Conservation (phyloP, 2,113 vertebrate genomes). For the Danio rerio region DNA sequence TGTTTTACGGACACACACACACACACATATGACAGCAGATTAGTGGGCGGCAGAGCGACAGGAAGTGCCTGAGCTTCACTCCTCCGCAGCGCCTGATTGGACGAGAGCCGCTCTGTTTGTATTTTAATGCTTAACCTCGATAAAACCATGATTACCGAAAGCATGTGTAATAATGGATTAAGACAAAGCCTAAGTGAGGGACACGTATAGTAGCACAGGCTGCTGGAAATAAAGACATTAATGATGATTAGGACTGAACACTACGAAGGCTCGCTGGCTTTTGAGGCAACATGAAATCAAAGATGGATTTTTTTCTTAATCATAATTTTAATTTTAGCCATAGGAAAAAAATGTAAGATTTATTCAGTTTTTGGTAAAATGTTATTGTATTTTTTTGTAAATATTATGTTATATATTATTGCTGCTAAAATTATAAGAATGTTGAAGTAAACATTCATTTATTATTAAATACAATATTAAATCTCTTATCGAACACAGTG, state of each 20-base stretch:
- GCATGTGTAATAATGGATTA: slow-evolving; percentile 45
- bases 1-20: slow-evolving; percentile 25
- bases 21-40: slow-evolving; percentile 37
- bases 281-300: not conserved
- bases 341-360: too few species aligned
- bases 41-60: slow-evolving; percentile 11
- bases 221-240: slow-evolving; percentile 11
- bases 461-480: too few species aligned
- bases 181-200: not conserved
- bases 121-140: slow-evolving; percentile 45
- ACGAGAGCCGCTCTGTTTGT: slow-evolving; percentile 41
- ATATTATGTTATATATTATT: too few species aligned
- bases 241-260: not conserved
- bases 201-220: not conserved
- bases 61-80: slow-evolving; percentile 37
- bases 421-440: too few species aligned
- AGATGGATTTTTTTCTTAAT: not conserved
- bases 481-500: too few species aligned
- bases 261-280: not conserved
- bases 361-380: too few species aligned
- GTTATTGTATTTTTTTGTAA: too few species aligned
- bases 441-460: too few species aligned
- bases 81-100: slow-evolving; percentile 31
- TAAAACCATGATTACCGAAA: slow-evolving; percentile 48
- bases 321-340: too few species aligned